These are phyloP conservation scores for Pheucticus melanocephalus DNA, from an alignment of 2,113 vertebrate species.

Conservation along the genomic window DNA sequence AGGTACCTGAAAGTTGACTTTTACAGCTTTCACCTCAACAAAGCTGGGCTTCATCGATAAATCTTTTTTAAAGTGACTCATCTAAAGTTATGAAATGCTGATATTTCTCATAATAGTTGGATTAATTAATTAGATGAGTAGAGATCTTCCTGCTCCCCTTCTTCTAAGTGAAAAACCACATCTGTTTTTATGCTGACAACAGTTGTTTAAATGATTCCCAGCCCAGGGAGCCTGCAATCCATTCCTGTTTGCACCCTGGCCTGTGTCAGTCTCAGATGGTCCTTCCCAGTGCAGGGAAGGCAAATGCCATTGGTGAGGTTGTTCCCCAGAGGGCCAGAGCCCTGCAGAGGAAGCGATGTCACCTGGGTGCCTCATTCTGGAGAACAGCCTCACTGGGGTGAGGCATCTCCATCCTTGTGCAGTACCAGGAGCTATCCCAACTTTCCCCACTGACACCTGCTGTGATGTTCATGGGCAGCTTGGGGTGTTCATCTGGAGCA, in stretches of 20 bases:
- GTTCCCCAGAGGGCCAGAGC: not conserved
- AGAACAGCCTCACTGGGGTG: not conserved
- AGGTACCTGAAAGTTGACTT: not conserved
- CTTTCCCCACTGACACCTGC: not conserved
- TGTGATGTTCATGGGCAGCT: not conserved
- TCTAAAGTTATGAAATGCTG: not conserved
- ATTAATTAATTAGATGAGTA: not conserved
- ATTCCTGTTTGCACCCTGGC: not conserved
- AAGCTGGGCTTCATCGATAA: not conserved
- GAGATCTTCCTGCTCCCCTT: not conserved
- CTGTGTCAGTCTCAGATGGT: accelerated
- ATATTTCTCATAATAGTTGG: not conserved
- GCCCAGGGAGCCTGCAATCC: not conserved
- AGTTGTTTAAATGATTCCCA: not conserved
- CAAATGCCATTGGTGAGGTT: not conserved
- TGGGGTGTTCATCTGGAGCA: not conserved
- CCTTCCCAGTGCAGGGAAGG: not conserved
- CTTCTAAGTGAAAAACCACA: not conserved
- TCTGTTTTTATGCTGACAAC: not conserved
- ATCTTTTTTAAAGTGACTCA: not conserved
- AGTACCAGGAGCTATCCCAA: not conserved
- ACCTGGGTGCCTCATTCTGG: not conserved
- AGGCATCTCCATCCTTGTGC: not conserved
- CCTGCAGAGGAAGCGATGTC: not conserved
- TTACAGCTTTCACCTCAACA: not conserved